A percentile compares a stretch with the other conserved stretches of the same genome.
These are phyloP conservation scores for Cryptotermes secundus DNA, from an alignment of 1,140 invertebrate species.

Conservation along the genomic window DNA sequence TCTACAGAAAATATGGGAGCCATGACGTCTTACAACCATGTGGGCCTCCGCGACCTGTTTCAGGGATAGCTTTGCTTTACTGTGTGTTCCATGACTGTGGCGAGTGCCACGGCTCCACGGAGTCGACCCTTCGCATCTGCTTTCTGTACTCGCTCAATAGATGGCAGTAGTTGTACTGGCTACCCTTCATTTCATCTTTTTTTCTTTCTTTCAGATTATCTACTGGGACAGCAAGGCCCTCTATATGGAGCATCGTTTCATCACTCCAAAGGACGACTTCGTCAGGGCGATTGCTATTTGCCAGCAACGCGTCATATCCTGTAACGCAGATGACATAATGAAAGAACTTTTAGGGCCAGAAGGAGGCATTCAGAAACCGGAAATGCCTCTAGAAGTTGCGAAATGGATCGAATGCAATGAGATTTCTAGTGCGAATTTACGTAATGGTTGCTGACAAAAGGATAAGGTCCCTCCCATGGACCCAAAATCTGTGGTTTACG, in stretches of 20 bases:
- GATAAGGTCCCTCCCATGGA: conserved; percentile 1
- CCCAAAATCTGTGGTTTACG: neutral
- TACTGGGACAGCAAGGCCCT: conserved; percentile 84
- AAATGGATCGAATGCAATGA: conserved; percentile 70
- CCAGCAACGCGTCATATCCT: conserved; percentile 71
- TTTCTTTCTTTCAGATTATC: conserved; percentile 56
- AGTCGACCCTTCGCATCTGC: too few relatives aligned
- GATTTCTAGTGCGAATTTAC: conserved; percentile 62
- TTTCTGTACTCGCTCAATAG: too few relatives aligned
- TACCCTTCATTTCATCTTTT: too few relatives aligned
- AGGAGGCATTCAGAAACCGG: conserved; percentile 53
- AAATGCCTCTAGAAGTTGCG: conserved; percentile 58
- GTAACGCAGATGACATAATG: conserved; percentile 60
- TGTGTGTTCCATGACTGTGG: too few relatives aligned
- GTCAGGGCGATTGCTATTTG: conserved; percentile 78
- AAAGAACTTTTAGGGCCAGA: conserved; percentile 42
- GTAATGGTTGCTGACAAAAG: conserved; percentile 47
- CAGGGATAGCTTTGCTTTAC: too few relatives aligned
- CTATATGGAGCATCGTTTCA: conserved; percentile 84
- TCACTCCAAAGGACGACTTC: conserved; percentile 74
- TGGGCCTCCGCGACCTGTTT: too few relatives aligned
- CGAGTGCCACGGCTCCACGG: too few relatives aligned
- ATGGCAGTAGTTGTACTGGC: neutral
- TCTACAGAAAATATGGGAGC: too few relatives aligned
- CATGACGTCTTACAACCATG: too few relatives aligned